Conservation (phyloP, 1,140 invertebrate species). For the Ridgeia piscesae region DNA sequence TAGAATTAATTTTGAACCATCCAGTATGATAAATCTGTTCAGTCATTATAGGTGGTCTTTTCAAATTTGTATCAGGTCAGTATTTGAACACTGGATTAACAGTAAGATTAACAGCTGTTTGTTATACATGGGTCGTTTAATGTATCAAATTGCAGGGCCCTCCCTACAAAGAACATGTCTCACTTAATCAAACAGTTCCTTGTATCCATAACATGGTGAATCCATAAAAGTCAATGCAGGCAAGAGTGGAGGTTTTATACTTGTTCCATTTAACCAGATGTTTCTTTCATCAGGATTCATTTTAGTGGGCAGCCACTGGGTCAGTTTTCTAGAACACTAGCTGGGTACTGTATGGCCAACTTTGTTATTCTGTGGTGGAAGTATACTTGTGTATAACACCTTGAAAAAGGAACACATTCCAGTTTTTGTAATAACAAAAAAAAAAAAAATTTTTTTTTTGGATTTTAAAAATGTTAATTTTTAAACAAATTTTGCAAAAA, state of each 20-base stretch:
- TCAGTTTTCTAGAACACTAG: background rate
- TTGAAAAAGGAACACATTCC: background rate
- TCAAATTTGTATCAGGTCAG: background rate
- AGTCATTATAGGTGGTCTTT: background rate
- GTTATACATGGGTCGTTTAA: background rate
- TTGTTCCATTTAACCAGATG: too few relatives aligned
- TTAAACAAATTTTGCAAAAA: background rate
- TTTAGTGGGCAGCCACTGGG: background rate
- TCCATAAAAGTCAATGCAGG: too few relatives aligned
- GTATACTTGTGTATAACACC: background rate
- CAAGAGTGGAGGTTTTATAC: too few relatives aligned
- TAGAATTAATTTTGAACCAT: too few relatives aligned
- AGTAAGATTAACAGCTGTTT: background rate
- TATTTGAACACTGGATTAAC: background rate
- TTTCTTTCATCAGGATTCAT: too few relatives aligned
- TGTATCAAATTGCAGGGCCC: background rate
- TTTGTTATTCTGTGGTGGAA: background rate
- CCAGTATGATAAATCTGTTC: too few relatives aligned
- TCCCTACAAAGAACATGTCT: too few relatives aligned
- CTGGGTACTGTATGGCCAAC: background rate
- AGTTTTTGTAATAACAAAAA: background rate
- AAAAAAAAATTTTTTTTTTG: too few relatives aligned
- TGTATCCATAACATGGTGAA: too few relatives aligned
- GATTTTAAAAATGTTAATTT: too few relatives aligned
- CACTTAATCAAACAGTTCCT: too few relatives aligned